phyloP scores from a whole-genome alignment of 1,140 invertebrate genomes.

The Spodoptera frugiperda region DNA sequence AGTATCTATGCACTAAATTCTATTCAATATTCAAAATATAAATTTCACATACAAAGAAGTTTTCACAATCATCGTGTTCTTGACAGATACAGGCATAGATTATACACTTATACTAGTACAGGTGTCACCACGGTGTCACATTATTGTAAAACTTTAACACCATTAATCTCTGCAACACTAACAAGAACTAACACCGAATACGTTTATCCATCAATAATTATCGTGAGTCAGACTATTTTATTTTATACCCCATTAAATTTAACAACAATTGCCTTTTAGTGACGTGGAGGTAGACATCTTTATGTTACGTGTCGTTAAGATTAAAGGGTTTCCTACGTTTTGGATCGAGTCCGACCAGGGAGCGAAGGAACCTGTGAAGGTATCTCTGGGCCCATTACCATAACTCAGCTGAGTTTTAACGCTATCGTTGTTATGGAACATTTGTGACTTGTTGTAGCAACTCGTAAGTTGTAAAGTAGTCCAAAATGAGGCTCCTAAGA shows the following conservation, averaged over 20 bases:
- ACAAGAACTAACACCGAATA: constrained; percentile 50
- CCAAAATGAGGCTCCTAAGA: constrained; percentile 18
- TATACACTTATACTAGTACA: too few species aligned
- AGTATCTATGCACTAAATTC: too few species aligned
- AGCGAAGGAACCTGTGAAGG: constrained; percentile 44
- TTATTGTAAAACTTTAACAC: constrained; percentile 4
- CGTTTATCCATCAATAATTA: constrained; percentile 62
- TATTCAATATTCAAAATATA: too few species aligned
- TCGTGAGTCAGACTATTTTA: constrained; percentile 70
- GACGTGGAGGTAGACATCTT: constrained; percentile 74
- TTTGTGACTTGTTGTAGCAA: constrained; percentile 50
- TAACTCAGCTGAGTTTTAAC: constrained; percentile 73
- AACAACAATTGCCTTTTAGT: constrained; percentile 83
- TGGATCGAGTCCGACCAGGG: constrained; percentile 47
- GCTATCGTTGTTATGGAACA: constrained; percentile 56
- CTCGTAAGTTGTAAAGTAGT: constrained; percentile 27
- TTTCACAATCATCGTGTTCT: too few species aligned
- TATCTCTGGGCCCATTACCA: constrained; percentile 76
- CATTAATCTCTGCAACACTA: constrained; percentile 31
- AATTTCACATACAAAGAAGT: too few species aligned
- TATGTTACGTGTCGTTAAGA: constrained; percentile 80
- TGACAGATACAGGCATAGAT: too few species aligned
- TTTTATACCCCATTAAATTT: constrained; percentile 82
- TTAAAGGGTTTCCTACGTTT: constrained; percentile 64
- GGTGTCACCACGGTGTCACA: too few species aligned